A percentile compares a stretch with the other conserved stretches of the same genome.
These are phyloP conservation scores for Sinonovacula constricta DNA, from an alignment of 1,140 invertebrate genomes.

Conservation along the genomic window DNA sequence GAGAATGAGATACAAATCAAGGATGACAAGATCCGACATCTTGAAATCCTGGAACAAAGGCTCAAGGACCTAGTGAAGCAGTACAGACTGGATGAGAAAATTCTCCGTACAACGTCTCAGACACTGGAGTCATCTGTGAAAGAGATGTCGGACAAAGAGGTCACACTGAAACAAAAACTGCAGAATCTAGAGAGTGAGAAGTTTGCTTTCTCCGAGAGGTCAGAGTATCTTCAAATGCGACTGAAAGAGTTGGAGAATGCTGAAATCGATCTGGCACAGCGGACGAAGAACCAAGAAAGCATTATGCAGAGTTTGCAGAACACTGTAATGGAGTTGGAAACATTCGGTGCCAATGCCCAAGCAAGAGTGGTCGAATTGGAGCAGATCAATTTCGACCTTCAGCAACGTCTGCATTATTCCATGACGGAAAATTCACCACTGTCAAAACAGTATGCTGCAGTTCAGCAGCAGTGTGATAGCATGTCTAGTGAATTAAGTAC, in stretches of 20 bases:
- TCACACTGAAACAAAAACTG: conserved; percentile 65
- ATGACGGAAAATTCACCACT: conserved; percentile 69
- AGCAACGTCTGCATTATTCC: conserved; percentile 63
- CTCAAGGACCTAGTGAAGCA: conserved; percentile 69
- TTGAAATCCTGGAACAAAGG: conserved; percentile 66
- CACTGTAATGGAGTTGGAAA: conserved; percentile 64
- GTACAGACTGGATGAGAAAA: conserved; percentile 71
- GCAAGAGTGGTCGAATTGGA: conserved; percentile 68
- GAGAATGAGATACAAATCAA: conserved; percentile 63
- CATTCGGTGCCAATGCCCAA: conserved; percentile 64
- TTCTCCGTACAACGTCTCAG: conserved; percentile 67
- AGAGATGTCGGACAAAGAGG: conserved; percentile 66
- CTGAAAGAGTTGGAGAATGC: conserved; percentile 70
- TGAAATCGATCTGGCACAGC: conserved; percentile 63
- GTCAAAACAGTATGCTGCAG: conserved; percentile 56
- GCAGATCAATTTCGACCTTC: conserved; percentile 66
- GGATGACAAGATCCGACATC: conserved; percentile 65
- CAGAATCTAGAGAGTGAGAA: conserved; percentile 70
- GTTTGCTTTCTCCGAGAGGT: conserved; percentile 60
- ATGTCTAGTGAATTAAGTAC: conserved; percentile 62
- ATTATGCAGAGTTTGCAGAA: conserved; percentile 65
- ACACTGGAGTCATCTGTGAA: conserved; percentile 68
- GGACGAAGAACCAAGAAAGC: conserved; percentile 69
- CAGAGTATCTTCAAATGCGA: conserved; percentile 65
- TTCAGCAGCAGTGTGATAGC: conserved; percentile 62